Evolutionary conservation across 2,113 vertebrate species (phyloP).

Genomic region (Dipodomys spectabilis): DNA sequence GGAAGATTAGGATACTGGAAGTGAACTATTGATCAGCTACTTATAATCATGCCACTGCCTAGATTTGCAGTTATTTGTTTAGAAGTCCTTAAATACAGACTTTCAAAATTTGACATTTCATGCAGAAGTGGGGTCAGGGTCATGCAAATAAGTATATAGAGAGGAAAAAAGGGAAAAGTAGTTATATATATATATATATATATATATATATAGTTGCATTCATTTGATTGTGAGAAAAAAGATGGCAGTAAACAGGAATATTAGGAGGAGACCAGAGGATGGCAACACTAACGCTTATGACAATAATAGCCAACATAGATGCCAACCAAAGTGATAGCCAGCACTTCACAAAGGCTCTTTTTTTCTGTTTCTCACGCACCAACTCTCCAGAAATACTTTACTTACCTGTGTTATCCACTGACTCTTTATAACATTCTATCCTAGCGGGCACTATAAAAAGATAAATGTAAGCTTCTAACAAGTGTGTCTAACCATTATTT

Average conservation of each 20-base stretch:
- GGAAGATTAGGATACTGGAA: slow-evolving; percentile 8
- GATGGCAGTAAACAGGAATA: background rate
- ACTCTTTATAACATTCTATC: background rate
- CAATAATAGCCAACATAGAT: background rate
- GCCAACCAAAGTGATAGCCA: background rate
- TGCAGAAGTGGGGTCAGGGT: background rate
- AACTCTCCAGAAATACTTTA: background rate
- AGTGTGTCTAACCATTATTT: background rate
- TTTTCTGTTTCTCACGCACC: background rate
- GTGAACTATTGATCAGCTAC: slow-evolving; percentile 24
- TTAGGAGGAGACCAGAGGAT: background rate
- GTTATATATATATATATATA: background rate
- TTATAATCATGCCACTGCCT: background rate
- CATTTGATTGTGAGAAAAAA: background rate
- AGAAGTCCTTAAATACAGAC: background rate
- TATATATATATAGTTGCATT: background rate
- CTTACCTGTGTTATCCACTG: background rate
- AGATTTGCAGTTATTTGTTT: slow-evolving; percentile 1
- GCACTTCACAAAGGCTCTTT: background rate
- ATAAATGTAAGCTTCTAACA: background rate
- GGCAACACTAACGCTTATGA: background rate
- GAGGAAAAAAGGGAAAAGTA: background rate
- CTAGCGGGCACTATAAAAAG: background rate
- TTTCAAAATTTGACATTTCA: slow-evolving; percentile 2
- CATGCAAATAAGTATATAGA: background rate